Evolutionary conservation across 2,888 invertebrate species (phyloP).

Genomic region (Drosophila monieri): DNA sequence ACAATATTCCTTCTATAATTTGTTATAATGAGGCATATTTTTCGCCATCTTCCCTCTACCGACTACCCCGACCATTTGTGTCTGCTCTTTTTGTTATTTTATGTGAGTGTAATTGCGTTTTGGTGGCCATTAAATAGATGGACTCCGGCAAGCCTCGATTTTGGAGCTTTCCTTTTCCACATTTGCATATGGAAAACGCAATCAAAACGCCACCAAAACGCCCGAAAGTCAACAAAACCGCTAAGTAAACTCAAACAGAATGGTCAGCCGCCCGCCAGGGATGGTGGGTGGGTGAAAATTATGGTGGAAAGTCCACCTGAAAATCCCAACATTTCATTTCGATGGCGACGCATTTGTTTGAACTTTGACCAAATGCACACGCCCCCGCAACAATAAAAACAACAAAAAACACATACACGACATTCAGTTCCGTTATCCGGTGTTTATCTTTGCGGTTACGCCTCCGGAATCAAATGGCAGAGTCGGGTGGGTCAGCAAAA

Average conservation of each 20-base stretch:
- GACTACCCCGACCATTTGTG: neutral
- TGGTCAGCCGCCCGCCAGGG: constrained; percentile 10
- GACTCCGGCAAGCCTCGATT: neutral
- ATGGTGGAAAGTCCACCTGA: constrained; percentile 24
- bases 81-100: constrained; percentile 3
- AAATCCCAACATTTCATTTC: constrained; percentile 40
- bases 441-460: constrained; percentile 40
- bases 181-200: constrained; percentile 80
- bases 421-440: constrained; percentile 35
- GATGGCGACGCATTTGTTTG: constrained; percentile 44
- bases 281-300: neutral
- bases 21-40: constrained; percentile 29
- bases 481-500: constrained; percentile 32
- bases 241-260: constrained; percentile 59
- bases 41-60: constrained; percentile 1
- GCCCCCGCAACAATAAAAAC: constrained; percentile 20
- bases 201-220: constrained; percentile 72
- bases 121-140: constrained; percentile 35
- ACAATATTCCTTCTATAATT: constrained; percentile 36
- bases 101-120: constrained; percentile 36
- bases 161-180: constrained; percentile 21
- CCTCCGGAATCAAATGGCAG: constrained; percentile 24
- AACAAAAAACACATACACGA: constrained; percentile 8
- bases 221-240: constrained; percentile 51
- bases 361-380: constrained; percentile 42